Evolutionary conservation across 2,113 vertebrate genomes (phyloP), one percentile per base, ranked within the genome.

Genomic region (Nothobranchius kuhntae): DNA sequence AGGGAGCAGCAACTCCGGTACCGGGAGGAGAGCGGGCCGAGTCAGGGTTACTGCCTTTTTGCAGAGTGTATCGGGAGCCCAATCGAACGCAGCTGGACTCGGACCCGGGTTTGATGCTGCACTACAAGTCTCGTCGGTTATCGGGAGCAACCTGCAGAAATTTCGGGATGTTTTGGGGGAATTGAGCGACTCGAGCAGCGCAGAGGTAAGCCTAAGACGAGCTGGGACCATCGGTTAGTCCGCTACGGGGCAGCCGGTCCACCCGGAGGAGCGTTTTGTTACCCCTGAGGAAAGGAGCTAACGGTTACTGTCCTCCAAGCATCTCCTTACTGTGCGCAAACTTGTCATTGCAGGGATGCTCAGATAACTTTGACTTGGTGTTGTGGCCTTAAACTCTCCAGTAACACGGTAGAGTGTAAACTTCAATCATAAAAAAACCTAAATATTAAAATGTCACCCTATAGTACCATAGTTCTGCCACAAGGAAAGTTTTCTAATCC

Each of bases 121-220:
- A 92, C 89, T 96, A 90, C 96, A 95, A 92, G 96, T 98, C 91
- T 96, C 95, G 54, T 94, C 95, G 87, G 94, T 95, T 81, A 97
- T 98, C 92, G 94, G 94, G 92, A 94, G 92, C 92, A 98, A 98
- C 95, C 95, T 98, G 94, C 95, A 94, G 91, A 95, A 93, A 93
- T 98, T 98, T 93, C 94, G 95, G 90, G 95, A 95, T 90, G 95
- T 96, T 94, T 96, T 96, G 91, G 96, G 95, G 85, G 95, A 95
- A 88, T 94, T 94, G 92, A 95, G 94, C 88, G 94, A 94, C 90
- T 95, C 95, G 81, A 95, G 94, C 93, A 95, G 95, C 90, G 95
- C 92, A 87, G 95, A 95, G 95, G 95, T 96, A 93, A 95, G 94
- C 57, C 54, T 70, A 13, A 60, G 70, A 80, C 68, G 2, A 17